Evolutionary conservation across 2,888 invertebrate species (phyloP), one percentile per base, ranked within the genome.

Genomic region (Tinea pellionella): DNA sequence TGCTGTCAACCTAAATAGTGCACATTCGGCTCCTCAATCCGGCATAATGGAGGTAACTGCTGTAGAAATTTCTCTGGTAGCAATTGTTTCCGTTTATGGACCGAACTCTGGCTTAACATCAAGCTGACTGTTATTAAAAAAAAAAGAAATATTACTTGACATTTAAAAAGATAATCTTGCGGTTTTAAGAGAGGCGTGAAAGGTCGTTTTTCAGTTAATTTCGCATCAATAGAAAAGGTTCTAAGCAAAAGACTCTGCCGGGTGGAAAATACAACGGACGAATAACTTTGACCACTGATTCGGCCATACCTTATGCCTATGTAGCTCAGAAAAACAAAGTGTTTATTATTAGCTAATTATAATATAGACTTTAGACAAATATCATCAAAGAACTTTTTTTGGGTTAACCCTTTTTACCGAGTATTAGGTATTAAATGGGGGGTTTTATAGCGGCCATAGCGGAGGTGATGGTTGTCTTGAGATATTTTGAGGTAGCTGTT

Each of bases 191-290:
- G 59, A 59, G 59, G 59, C 59, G 59, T 71, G 72, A 76, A 77
- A 78, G 77, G 78, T 78, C 76, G 75, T 77, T 78, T 78, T 77
- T 78, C 73, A 77, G 78, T 74, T 75, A 81, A 80, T 80, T 79
- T 79, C 71, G 80, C 77, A 75, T 75, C 79, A 78, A 80, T 81
- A 81, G 43, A 82, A 80, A 78, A 84, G 83, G 80, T 81, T 71
- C 68, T 74, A 75, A 77, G 74, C 77, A 77, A 77, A 74, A 78
- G 74, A 77, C 72, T 83, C 47, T 83, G 78, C 76, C 80, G 79
- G 81, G 83, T 85, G 86, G 87, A 86, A 87, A 87, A 84, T 85
- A 81, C 78, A 80, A 71, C 80, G 84, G 82, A 75, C 83, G 83
- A 80, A 72, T 81, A 80, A 81, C 77, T 84, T 75, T 78, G 76